These are phyloP conservation scores for Eudemis profundana DNA, from an alignment of 2,888 invertebrate species.

Conservation along the genomic window DNA sequence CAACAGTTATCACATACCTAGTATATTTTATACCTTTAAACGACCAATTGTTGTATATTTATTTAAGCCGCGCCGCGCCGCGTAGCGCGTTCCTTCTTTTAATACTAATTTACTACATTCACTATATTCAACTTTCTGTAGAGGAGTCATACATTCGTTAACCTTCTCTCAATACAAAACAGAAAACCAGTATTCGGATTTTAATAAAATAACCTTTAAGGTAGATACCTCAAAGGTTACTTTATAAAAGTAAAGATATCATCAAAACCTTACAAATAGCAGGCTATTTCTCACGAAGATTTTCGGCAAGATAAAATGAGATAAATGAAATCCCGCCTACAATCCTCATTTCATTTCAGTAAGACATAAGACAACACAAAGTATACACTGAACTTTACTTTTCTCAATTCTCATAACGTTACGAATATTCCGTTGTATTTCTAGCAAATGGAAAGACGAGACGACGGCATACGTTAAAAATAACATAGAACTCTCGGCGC, in stretches of 20 bases:
- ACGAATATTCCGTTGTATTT: conserved; percentile 49
- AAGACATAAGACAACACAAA: conserved; percentile 18
- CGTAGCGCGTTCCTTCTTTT: too few relatives aligned
- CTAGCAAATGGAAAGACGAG: conserved; percentile 64
- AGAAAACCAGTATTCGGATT: too few relatives aligned
- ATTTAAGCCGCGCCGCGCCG: too few relatives aligned
- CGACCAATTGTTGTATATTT: too few relatives aligned
- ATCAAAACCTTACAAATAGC: background rate
- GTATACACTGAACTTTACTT: conserved; percentile 23
- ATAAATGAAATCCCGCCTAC: conserved; percentile 10
- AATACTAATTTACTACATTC: too few relatives aligned
- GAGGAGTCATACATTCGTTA: too few relatives aligned
- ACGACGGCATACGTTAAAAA: conserved; percentile 57
- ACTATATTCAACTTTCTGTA: too few relatives aligned
- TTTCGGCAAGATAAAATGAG: conserved; percentile 5
- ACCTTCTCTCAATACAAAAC: too few relatives aligned
- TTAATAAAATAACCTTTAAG: too few relatives aligned
- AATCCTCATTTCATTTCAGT: conserved; percentile 18
- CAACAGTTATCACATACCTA: too few relatives aligned
- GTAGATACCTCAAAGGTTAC: too few relatives aligned
- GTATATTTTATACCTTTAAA: too few relatives aligned
- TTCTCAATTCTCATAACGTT: conserved; percentile 22
- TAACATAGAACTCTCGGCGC: conserved; percentile 72
- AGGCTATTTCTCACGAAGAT: background rate
- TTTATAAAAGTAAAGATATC: background rate